These are phyloP conservation scores for Meiosimyza decipiens DNA, from an alignment of 2,888 invertebrate genomes.

Conservation along the genomic window DNA sequence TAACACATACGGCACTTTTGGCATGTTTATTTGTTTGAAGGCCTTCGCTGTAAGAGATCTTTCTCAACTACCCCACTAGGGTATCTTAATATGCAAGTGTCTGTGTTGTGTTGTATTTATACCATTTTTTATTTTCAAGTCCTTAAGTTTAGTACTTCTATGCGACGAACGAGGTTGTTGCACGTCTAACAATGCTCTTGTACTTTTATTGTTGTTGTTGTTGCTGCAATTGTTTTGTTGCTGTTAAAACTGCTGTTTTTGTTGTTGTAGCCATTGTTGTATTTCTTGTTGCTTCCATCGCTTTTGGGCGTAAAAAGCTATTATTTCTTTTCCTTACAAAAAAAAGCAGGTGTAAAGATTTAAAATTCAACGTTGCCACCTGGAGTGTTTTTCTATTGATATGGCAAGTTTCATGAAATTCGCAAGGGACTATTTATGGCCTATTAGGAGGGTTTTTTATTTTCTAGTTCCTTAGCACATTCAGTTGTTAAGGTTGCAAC, in stretches of 20 bases:
- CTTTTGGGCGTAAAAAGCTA: conserved; percentile 5
- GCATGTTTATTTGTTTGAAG: too few relatives aligned
- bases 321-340: not conserved
- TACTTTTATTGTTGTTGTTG: not conserved
- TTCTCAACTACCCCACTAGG: not conserved
- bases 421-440: too few relatives aligned
- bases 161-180: conserved; percentile 25
- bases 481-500: too few relatives aligned
- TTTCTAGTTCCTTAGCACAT: too few relatives aligned
- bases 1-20: too few relatives aligned
- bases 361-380: not conserved
- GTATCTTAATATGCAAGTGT: not conserved
- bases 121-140: conserved; percentile 10
- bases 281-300: too few relatives aligned
- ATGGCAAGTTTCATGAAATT: too few relatives aligned
- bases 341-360: conserved; percentile 14
- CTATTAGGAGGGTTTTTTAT: too few relatives aligned
- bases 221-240: not conserved
- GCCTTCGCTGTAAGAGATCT: too few relatives aligned
- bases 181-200: conserved; percentile 23
- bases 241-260: conserved; percentile 1
- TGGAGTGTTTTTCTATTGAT: too few relatives aligned
- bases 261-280: conserved; percentile 9
- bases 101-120: conserved; percentile 9
- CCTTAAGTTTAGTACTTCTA: conserved; percentile 19